Evolutionary conservation across 2,888 invertebrate species (phyloP).

Genomic region (Chrysopilus asiliformis): DNA sequence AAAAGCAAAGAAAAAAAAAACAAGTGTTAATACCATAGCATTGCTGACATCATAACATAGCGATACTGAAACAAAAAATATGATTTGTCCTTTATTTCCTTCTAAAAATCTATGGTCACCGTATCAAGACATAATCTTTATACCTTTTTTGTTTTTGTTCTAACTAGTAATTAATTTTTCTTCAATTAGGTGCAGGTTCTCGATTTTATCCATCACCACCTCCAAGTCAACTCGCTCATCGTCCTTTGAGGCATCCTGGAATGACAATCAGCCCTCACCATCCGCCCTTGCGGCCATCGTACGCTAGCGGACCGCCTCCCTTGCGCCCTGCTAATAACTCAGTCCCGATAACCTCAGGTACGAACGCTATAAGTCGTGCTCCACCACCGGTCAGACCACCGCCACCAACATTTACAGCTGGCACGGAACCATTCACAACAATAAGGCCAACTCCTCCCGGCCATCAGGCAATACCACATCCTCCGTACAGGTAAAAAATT

Average conservation of each 20-base stretch:
- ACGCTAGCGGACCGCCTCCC: slow-evolving; percentile 29
- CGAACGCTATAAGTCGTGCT: slow-evolving; percentile 2
- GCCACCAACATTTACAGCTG: slow-evolving; percentile 5
- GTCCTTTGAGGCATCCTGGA: slow-evolving; percentile 6
- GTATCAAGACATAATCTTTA: too few species aligned
- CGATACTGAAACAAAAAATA: too few species aligned
- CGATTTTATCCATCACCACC: slow-evolving; percentile 11
- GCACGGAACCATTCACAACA: too few species aligned
- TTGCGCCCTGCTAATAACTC: slow-evolving; percentile 10
- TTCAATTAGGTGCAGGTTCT: slow-evolving; percentile 10
- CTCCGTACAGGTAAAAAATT: slow-evolving; percentile 17
- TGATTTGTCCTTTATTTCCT: slow-evolving; percentile 3
- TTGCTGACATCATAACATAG: too few species aligned
- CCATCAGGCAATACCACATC: slow-evolving; percentile 21
- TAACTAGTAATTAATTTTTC: too few species aligned
- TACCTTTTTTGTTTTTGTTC: too few species aligned
- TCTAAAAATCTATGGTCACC: too few species aligned
- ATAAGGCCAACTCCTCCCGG: slow-evolving; percentile 12
- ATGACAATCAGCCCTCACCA: slow-evolving; percentile 16
- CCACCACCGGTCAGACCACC: slow-evolving; percentile 5
- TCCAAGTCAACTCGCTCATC: slow-evolving; percentile 13
- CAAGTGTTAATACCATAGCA: too few species aligned
- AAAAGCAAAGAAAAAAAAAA: too few species aligned
- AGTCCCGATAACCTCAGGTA: slow-evolving; percentile 4
- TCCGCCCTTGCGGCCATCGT: slow-evolving; percentile 27